Base-by-base conservation (phyloP, 1,140 invertebrate genomes). In the Coenobita brevimanus region DNA sequence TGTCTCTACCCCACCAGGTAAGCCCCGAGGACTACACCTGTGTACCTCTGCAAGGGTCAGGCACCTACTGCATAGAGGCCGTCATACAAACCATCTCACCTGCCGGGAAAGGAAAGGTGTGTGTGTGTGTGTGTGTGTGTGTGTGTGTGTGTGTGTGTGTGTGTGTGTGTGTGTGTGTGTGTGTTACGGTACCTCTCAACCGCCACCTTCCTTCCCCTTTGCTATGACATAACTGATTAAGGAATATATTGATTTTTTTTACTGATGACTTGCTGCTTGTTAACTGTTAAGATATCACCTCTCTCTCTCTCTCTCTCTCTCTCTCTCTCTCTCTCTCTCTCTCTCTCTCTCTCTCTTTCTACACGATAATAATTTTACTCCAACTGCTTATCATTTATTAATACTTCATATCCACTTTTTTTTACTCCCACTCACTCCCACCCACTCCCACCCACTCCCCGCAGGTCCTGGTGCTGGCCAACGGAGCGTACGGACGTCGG, bases 21-120 rank as follows among this genome's bases (percentile, higher is more conserved):
- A 85, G 57, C 43, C 50, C 82, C 6, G 89, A 92, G 21, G 91
- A 92, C 0, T 93, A 92, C 89, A 93, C 92, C 10, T 90, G 91
- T 62, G 91, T 94, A 38, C 91, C 93, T n/a, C 90, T 94, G 54
- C 93, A 94, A 88, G 94, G 94, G 1, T 93, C 93, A 91, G 94
- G 93, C 8, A 94, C 93, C 21, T 94, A 92, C 92, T 92, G 92
- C 41, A 92, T 94, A 6, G 93, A 94, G 90, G 92, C 93, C 41
- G 93, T 93, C 2, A 90, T 94, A 24, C 92, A 93, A 84, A 93
- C 93, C 8, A 91, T 91, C 64, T 83, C 90, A 17, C 92, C 92
- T 27, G 91, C 91, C 46, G 15, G 90, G 41, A 88, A 82, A 15
- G 92, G 90, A 60, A 92, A 92, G 90, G 92, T 93, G 83, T 78